Base-by-base conservation (phyloP, 2,113 vertebrate species). In the Oncorhynchus gorbuscha region DNA sequence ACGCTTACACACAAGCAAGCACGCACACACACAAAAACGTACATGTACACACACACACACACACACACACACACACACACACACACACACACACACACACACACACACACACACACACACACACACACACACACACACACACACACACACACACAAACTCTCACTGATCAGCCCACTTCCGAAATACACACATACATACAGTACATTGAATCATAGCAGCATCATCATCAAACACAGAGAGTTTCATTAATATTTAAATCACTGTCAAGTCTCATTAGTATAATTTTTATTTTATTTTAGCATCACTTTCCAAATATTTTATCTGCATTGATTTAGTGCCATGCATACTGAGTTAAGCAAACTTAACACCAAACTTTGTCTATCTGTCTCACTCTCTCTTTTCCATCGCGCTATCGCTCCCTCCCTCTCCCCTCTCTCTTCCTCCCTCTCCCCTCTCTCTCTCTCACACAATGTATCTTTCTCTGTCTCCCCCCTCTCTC, bases 1-100 rank as follows among this genome's bases (percentile, higher is more conserved):
- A 79, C 70, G 88, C 67, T 24, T 3, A 5, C 28, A 67, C 64
- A 26, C n/a, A 51, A 4, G 45, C 49, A 66, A 61, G 65, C 71
- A 61, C 6, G 14, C 24, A 30, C 51, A 20, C 51, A 35, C 55
- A 35, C 71, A 35, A 24, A 28, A n/a, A 5, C 22, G 24, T n/a
- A 55, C n/a, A 9, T 39, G 26, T 18, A 51, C 45, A 58, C 49
- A 16, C 11, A 8, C 2, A 69, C 11, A 72, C 26, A 72, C 49
- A 18, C 3, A 5, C 45, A 51, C 45, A 58, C 49, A 14, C 11
- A 58, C 69, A 55, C 49, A 18, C 3, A 5, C 45, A 51, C 45
- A 58, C 49, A 14, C 11, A 58, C 69, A 55, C 45, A 26, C 24
- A 30, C 51, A 20, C 51, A 35, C 55, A 35, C 71, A 35, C 49